Conservation (phyloP, 2,113 vertebrate genomes). For the Motacilla alba region DNA sequence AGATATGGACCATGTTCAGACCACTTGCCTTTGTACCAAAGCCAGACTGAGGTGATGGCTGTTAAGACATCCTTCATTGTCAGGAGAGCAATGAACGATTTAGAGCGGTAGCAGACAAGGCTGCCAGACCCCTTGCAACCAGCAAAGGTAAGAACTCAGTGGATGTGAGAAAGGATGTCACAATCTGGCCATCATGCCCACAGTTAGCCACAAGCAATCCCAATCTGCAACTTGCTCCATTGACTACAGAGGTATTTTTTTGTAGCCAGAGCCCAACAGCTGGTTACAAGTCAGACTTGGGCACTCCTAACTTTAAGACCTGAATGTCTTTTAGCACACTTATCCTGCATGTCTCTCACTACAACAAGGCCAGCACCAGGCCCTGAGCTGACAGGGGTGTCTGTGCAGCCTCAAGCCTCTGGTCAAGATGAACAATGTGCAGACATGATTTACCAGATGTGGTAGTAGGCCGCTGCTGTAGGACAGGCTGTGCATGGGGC, state of each 20-base stretch:
- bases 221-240: neutral
- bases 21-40: neutral
- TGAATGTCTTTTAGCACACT: neutral
- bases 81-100: neutral
- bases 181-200: neutral
- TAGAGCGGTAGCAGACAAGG: neutral
- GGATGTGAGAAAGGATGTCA: neutral
- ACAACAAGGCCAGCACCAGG: neutral
- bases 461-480: neutral
- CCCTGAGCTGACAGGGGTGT: neutral
- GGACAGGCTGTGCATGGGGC: neutral
- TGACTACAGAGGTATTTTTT: neutral
- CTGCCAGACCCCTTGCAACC: neutral
- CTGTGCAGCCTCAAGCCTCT: neutral
- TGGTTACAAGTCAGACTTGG: fast-evolving
- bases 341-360: neutral
- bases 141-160: neutral
- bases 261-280: neutral
- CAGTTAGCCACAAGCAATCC: too few relatives aligned
- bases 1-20: neutral
- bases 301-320: neutral
- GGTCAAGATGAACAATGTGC: neutral
- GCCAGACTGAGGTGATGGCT: neutral
- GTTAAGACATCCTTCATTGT: neutral
- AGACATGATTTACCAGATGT: neutral